Evolutionary conservation across 1,140 invertebrate species (phyloP).

Genomic region (Leucophenga varia): DNA sequence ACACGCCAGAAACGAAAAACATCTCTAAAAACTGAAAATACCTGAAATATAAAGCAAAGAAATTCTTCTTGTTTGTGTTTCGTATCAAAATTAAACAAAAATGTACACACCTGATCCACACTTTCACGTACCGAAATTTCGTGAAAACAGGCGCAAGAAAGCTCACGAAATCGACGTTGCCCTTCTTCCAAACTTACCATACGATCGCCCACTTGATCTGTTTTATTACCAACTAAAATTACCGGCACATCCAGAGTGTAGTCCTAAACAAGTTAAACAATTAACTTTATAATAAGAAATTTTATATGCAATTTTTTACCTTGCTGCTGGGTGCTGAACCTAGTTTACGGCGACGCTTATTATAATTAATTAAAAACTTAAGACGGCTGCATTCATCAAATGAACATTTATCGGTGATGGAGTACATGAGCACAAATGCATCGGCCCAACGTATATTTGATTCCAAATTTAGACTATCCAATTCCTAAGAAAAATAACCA

Average conservation of each 20-base stretch:
- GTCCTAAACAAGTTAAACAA: conserved; percentile 57
- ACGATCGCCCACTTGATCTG: conserved; percentile 72
- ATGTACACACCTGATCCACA: conserved; percentile 66
- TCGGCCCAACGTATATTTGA: conserved; percentile 81
- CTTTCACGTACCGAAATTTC: conserved; percentile 82
- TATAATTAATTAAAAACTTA: conserved; percentile 78
- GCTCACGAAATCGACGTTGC: conserved; percentile 70
- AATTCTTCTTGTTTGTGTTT: background rate
- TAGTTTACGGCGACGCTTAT: conserved; percentile 68
- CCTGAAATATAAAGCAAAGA: conserved; percentile 54
- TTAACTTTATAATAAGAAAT: background rate
- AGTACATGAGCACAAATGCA: conserved; percentile 82
- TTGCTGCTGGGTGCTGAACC: conserved; percentile 57
- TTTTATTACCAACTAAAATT: conserved; percentile 79
- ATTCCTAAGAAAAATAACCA: conserved; percentile 59
- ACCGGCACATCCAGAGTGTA: conserved; percentile 67
- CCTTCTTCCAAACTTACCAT: conserved; percentile 75
- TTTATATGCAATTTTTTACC: conserved; percentile 24
- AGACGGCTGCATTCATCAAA: conserved; percentile 81
- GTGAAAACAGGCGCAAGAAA: conserved; percentile 79
- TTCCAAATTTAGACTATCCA: conserved; percentile 69
- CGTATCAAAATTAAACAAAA: background rate
- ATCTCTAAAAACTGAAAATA: conserved; percentile 68
- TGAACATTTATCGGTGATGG: conserved; percentile 79
- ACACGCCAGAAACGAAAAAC: conserved; percentile 69